These are phyloP conservation scores for Scylla paramamosain DNA, from an alignment of 1,140 invertebrate genomes.

Conservation along the genomic window DNA sequence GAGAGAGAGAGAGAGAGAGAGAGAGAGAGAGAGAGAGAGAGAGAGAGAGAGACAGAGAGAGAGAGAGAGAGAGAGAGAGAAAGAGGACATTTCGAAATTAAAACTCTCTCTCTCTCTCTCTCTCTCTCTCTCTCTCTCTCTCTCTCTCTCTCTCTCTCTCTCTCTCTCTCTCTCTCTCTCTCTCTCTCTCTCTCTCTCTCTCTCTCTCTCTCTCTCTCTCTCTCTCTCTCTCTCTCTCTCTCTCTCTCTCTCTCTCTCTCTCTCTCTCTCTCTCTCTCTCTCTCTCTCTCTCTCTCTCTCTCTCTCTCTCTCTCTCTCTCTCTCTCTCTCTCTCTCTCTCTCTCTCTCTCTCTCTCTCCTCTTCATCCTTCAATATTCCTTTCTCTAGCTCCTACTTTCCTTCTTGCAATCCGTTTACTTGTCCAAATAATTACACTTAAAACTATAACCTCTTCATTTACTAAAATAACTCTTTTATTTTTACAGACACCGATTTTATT, in stretches of 20 bases:
- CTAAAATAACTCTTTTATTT: no score
- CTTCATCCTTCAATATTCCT: not conserved
- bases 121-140: not conserved
- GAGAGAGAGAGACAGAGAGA: no score
- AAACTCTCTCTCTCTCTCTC: no score
- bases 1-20: not conserved
- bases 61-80: not conserved
- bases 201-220: not conserved
- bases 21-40: no score
- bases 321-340: constrained; percentile 26
- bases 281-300: constrained; percentile 39
- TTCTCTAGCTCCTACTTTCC: no score
- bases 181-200: not conserved
- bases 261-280: constrained; percentile 16
- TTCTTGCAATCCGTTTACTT: no score
- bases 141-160: not conserved
- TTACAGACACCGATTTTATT: no score
- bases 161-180: not conserved
- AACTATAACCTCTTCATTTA: no score
- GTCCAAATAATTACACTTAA: no score
- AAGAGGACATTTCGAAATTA: not conserved
- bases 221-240: not conserved
- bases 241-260: not conserved
- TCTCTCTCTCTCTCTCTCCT: not conserved
- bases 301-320: constrained; percentile 1